Conservation (phyloP, 2,797 vertebrate species). For the Phataginus tricuspis region DNA sequence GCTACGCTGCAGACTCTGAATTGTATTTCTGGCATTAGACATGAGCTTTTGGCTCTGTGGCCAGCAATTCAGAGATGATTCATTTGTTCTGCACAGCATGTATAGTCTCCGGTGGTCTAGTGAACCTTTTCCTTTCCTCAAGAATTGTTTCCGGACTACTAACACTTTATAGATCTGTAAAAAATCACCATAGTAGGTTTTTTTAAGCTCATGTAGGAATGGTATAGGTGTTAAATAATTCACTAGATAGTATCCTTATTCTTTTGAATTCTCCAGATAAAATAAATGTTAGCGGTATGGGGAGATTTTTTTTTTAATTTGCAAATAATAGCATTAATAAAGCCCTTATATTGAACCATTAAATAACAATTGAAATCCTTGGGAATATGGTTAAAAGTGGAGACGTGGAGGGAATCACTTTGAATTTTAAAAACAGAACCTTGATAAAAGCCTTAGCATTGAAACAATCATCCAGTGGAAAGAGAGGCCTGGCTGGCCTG, state of each 20-base stretch:
- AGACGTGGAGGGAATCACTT: background rate
- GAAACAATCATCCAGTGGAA: background rate
- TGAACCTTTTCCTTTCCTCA: background rate
- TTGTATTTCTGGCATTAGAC: background rate
- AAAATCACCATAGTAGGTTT: background rate
- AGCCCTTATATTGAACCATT: background rate
- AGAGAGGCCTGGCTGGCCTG: no score
- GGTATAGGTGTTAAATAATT: background rate
- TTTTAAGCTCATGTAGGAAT: background rate
- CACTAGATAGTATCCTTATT: background rate
- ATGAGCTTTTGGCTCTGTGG: background rate
- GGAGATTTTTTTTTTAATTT: background rate
- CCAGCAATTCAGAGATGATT: background rate
- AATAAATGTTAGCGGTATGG: background rate
- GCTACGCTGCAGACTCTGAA: background rate
- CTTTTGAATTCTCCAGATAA: background rate
- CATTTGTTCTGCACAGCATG: background rate
- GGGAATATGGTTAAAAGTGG: background rate
- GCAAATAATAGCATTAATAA: background rate
- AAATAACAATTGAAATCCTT: background rate
- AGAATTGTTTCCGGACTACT: background rate
- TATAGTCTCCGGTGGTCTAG: background rate
- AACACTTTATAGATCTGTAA: background rate
- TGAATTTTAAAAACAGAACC: slow-evolving; percentile 32
- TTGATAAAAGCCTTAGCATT: background rate